phyloP scores from a whole-genome alignment of 2,797 vertebrate genomes.

The Tenualosa thibaudeaui region DNA sequence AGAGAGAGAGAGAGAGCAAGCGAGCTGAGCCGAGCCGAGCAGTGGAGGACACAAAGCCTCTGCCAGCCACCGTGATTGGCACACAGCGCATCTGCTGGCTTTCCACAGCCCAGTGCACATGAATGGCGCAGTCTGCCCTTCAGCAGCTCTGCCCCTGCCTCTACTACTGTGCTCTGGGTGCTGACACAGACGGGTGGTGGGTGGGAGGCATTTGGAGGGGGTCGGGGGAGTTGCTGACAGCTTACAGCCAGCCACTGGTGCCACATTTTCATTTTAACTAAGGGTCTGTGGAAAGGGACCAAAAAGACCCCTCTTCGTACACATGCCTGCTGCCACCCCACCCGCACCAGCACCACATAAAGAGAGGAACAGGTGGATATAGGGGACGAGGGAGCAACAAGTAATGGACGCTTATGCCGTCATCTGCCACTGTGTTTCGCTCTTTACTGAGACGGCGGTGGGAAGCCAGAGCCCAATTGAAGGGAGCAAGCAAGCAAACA shows the following conservation, averaged over 20 bases:
- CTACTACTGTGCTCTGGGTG: conserved; percentile 62
- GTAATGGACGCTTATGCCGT: conserved; percentile 24
- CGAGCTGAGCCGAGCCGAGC: too few relatives aligned
- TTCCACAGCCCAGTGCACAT: conserved; percentile 77
- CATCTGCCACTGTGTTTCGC: background rate
- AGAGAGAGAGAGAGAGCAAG: too few relatives aligned
- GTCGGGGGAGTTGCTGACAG: conserved; percentile 16
- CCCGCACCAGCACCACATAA: background rate
- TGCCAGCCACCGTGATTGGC: conserved; percentile 67
- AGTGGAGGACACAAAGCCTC: conserved; percentile 18
- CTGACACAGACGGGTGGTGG: conserved; percentile 70
- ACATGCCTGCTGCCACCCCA: background rate
- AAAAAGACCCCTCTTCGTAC: background rate
- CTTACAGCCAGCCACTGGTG: conserved; percentile 49
- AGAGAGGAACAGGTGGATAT: conserved; percentile 19
- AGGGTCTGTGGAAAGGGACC: conserved; percentile 64
- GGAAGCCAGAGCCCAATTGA: background rate
- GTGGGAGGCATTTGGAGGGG: background rate
- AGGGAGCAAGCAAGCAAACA: background rate
- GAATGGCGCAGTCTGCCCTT: conserved; percentile 75
- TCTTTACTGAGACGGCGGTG: background rate
- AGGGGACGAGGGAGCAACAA: conserved; percentile 24
- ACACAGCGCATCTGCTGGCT: conserved; percentile 76
- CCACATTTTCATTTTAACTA: conserved; percentile 68
- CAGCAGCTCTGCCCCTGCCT: conserved; percentile 54